Evolutionary conservation across 2,888 invertebrate species (phyloP), one percentile per base, ranked within the genome.

Genomic region (Cyaniris semiargus): DNA sequence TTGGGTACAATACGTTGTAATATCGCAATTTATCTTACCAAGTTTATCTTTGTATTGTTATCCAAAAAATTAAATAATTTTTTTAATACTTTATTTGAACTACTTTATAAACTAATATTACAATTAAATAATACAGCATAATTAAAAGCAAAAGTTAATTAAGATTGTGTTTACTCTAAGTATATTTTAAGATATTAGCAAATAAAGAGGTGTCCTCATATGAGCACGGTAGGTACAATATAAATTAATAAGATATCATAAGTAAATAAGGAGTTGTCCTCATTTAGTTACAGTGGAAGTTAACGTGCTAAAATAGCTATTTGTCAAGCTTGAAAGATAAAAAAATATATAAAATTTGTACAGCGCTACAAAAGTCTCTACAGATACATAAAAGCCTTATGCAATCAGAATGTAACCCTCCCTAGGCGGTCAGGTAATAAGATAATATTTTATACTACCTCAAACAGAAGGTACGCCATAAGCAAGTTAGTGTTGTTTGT

Each of bases 401-500:
- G 66, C 31, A 66, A 66, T 66, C 66, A 66, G 66, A 66, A 66
- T 13, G 23, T 66, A 66, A 31, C 66, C 60, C 60, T 21, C 60
- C 66, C 15, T 66, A 66, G 66, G 66, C 66, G 66, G 66, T 66
- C 27, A 66, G 27, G 66, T 66, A 66, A 66, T 66, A 27, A 66
- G 66, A 66, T 66, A 66, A 66, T 66, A 66, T 66, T 66, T 27
- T 66, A 66, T 66, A 31, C 66, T 60, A 23, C 23, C 60, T 18
- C 66, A 66, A 66, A 66, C 66, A 66, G 27, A 66, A 66, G 66
- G 27, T 6, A 60, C 60, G 23, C 58, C 21, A 58, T 60, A 66
- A 66, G 66, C 21, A 66, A 66, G 66, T 66, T 66, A 66, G 66
- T 66, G 15, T 66, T 66, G 27, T 66, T 66, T 66, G 66, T 66